Conservation (phyloP, 2,888 invertebrate species). For the Drosophila atripex region DNA sequence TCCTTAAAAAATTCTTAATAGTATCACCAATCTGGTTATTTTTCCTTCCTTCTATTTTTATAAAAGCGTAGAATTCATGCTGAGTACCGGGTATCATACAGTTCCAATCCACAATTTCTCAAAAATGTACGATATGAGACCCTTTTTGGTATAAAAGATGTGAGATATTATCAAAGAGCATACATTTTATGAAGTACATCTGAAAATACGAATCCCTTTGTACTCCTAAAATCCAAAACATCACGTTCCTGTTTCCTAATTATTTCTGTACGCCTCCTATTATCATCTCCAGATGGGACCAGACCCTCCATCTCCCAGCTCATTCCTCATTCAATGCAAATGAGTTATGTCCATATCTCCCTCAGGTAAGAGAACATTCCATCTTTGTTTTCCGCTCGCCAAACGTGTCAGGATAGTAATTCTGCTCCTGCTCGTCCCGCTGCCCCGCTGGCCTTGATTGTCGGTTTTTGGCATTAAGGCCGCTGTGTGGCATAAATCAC, state of each 20-base stretch:
- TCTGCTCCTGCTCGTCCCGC: constrained; percentile 20
- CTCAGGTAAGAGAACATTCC: constrained; percentile 37
- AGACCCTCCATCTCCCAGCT: constrained; percentile 3
- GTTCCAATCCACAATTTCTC: neutral
- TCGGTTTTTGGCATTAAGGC: constrained; percentile 68
- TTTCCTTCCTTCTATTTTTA: neutral
- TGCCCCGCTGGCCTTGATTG: constrained; percentile 66
- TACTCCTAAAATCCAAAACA: neutral
- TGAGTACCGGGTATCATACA: neutral
- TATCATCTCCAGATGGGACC: constrained; percentile 4
- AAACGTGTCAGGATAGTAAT: constrained; percentile 47
- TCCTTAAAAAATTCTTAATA: too few species aligned
- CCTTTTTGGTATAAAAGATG: neutral
- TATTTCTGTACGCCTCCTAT: constrained; percentile 5
- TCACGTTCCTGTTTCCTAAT: constrained; percentile 21
- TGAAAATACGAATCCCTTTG: constrained; percentile 3
- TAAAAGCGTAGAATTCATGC: neutral
- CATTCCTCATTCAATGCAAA: constrained; percentile 41
- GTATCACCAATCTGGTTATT: neutral
- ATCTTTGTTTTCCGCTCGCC: constrained; percentile 24
- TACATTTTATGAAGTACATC: neutral
- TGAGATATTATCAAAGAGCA: neutral
- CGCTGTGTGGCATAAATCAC: constrained; percentile 70
- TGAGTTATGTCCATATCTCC: constrained; percentile 41
- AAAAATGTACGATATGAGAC: neutral